Conservation (phyloP, 2,888 invertebrate genomes). For the Charanyca ferruginea region DNA sequence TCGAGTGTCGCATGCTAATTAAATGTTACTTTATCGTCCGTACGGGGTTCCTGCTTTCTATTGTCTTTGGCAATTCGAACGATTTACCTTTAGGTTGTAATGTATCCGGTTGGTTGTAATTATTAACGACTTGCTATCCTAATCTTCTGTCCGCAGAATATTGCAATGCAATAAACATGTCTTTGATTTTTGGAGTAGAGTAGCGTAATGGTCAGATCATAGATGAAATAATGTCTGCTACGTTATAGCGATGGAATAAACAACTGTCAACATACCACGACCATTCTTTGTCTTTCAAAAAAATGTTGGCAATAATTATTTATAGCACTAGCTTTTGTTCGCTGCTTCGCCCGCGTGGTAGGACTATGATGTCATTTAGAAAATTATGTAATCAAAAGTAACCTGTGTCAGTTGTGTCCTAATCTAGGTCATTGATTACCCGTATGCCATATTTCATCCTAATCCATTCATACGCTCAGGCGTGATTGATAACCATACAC, state of each 20-base stretch:
- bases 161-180: no score
- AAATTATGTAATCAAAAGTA: no score
- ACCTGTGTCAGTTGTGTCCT: no score
- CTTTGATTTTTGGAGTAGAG: no score
- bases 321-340: constrained; percentile 11
- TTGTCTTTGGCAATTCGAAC: constrained; percentile 39
- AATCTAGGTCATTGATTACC: background rate
- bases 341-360: background rate
- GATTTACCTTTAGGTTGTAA: constrained; percentile 34
- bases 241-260: background rate
- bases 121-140: constrained; percentile 31
- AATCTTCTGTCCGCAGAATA: constrained; percentile 12
- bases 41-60: constrained; percentile 47
- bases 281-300: background rate
- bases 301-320: constrained; percentile 9
- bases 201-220: no score
- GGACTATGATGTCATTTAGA: background rate
- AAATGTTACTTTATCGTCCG: constrained; percentile 57
- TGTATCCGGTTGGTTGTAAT: constrained; percentile 43
- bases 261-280: background rate
- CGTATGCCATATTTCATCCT: background rate
- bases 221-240: background rate
- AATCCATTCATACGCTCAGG: background rate
- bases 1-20: constrained; percentile 62
- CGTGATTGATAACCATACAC: background rate